phyloP scores from a whole-genome alignment of 2,797 vertebrate genomes.

The Eremophila alpestris region DNA sequence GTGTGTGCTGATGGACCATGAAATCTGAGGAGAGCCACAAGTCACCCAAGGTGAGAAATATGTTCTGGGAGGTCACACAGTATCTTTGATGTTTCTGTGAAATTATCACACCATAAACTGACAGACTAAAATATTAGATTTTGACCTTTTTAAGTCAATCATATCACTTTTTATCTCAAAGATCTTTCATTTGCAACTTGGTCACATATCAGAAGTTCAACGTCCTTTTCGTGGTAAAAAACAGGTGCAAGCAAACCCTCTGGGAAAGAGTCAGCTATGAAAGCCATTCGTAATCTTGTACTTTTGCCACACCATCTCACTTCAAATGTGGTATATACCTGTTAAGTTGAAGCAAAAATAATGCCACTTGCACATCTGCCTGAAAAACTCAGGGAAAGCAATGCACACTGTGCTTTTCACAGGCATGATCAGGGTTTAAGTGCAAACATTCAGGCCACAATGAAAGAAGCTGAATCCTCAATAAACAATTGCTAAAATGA shows the following conservation, averaged over 20 bases:
- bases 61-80: neutral
- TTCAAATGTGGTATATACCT: slow-evolving; percentile 64
- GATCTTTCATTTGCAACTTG: slow-evolving; percentile 47
- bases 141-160: slow-evolving; percentile 60
- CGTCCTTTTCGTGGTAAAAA: slow-evolving; percentile 81
- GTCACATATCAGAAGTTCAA: slow-evolving; percentile 78
- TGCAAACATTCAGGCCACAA: neutral
- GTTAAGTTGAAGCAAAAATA: slow-evolving; percentile 57
- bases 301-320: slow-evolving; percentile 52
- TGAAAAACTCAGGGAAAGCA: slow-evolving; percentile 30
- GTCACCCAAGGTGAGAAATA: slow-evolving; percentile 47
- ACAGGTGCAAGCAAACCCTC: slow-evolving; percentile 78
- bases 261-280: slow-evolving; percentile 61
- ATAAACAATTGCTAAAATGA: neutral
- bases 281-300: slow-evolving; percentile 59
- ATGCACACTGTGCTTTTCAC: neutral
- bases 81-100: slow-evolving; percentile 39
- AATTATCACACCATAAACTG: slow-evolving; percentile 46
- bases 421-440: neutral
- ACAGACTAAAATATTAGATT: slow-evolving; percentile 61
- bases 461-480: neutral
- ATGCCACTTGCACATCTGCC: slow-evolving; percentile 53
- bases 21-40: slow-evolving; percentile 40
- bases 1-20: slow-evolving; percentile 29
- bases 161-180: slow-evolving; percentile 61